Percentiles rank a stretch among this genome's conserved stretches.
phyloP scores from a whole-genome alignment of 2,113 vertebrate genomes.

The Macroglossus sobrinus region DNA sequence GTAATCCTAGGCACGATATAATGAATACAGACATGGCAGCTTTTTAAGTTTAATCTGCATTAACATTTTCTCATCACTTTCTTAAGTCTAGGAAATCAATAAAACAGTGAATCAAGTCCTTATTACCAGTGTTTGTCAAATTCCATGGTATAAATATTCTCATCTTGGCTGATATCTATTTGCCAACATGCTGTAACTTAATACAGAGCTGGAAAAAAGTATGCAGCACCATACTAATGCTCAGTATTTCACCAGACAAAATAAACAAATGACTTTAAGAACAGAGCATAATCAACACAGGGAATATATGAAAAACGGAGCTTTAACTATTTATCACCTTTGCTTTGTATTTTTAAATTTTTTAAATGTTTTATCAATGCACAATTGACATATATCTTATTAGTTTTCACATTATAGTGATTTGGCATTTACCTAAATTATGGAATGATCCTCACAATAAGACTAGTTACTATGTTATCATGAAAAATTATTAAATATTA shows the following conservation, averaged over 20 bases:
- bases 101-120: not conserved
- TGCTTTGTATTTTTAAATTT: not conserved
- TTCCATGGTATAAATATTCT: not conserved
- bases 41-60: not conserved
- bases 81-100: not conserved
- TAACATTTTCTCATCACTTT: not conserved
- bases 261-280: not conserved
- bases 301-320: not conserved
- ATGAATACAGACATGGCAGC: not conserved
- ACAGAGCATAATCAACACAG: not conserved
- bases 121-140: not conserved
- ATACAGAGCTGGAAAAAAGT: not conserved
- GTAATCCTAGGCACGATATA: not conserved
- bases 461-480: too few species aligned
- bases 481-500: too few species aligned
- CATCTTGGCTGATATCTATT: not conserved
- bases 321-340: not conserved
- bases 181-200: not conserved
- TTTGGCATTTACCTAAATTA: not conserved
- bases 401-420: not conserved
- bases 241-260: not conserved
- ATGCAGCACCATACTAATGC: not conserved
- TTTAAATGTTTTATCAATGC: not conserved
- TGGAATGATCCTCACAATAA: too few species aligned
- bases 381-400: not conserved